Conservation (phyloP, 2,888 invertebrate genomes). For the Blomia tropicalis region DNA sequence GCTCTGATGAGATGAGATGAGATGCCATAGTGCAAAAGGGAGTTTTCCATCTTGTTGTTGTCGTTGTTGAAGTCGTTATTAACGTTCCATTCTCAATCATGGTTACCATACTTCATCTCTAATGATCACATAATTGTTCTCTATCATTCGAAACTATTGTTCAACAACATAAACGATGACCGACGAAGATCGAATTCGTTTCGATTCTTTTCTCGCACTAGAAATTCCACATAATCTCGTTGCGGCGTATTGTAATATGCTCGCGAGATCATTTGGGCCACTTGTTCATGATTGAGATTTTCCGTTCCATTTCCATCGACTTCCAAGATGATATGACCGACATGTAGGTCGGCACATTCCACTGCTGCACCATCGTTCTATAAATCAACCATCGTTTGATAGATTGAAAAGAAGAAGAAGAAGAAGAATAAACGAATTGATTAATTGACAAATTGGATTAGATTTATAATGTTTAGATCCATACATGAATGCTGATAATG, state of each 20-base stretch:
- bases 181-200: constrained; percentile 28
- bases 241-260: constrained; percentile 76
- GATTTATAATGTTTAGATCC: too few species aligned
- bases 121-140: too few species aligned
- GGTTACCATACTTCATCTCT: too few species aligned
- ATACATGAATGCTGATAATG: constrained; percentile 90
- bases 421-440: not conserved
- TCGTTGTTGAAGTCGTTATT: too few species aligned
- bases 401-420: constrained; percentile 23
- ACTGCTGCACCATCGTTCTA: constrained; percentile 57
- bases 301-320: constrained; percentile 58
- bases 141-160: constrained; percentile 27
- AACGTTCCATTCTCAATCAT: too few species aligned
- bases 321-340: constrained; percentile 81
- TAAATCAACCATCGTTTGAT: not conserved
- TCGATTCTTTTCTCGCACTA: constrained; percentile 43
- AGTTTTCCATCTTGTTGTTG: too few species aligned
- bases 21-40: too few species aligned
- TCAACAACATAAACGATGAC: constrained; percentile 29
- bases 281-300: constrained; percentile 69
- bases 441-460: not conserved
- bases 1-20: too few species aligned
- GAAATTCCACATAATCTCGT: constrained; percentile 66
- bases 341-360: constrained; percentile 77
- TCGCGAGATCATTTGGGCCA: constrained; percentile 77